Evolutionary conservation across 2,797 vertebrate species (phyloP).

Genomic region (Pteropus rufus): DNA sequence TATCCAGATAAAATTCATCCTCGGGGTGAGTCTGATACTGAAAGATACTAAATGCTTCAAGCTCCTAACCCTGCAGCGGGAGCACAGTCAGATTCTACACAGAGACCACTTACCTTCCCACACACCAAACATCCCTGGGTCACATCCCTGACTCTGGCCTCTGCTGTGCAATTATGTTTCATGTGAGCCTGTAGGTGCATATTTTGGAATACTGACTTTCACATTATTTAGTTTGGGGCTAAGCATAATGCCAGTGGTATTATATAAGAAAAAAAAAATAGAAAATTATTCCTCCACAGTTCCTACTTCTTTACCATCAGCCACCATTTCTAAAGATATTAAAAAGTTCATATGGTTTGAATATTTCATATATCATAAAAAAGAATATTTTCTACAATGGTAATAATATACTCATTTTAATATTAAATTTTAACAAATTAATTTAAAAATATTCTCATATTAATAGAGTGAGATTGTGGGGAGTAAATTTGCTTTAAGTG

Average conservation of each 20-base stretch:
- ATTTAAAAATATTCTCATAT: not conserved
- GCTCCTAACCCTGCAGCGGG: not conserved
- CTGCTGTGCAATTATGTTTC: not conserved
- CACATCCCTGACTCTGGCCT: not conserved
- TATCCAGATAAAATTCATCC: constrained; percentile 53
- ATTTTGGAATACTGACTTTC: not conserved
- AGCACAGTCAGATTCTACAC: not conserved
- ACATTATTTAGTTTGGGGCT: not conserved
- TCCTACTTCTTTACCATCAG: not conserved
- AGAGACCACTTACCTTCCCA: not conserved
- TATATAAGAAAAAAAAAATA: constrained; percentile 23
- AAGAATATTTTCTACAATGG: not conserved
- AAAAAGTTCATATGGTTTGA: not conserved
- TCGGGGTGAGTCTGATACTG: not conserved
- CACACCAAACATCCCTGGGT: not conserved
- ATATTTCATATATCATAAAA: constrained; percentile 15
- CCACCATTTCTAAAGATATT: not conserved
- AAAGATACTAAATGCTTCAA: constrained; percentile 41
- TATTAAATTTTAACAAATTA: constrained; percentile 31
- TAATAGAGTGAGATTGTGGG: not conserved
- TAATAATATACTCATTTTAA: not conserved
- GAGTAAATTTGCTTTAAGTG: not conserved
- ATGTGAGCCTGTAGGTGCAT: not conserved
- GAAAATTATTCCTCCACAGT: not conserved
- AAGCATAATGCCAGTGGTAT: not conserved